phyloP scores from a whole-genome alignment of 1,140 invertebrate genomes.

The Drosophila repleta region DNA sequence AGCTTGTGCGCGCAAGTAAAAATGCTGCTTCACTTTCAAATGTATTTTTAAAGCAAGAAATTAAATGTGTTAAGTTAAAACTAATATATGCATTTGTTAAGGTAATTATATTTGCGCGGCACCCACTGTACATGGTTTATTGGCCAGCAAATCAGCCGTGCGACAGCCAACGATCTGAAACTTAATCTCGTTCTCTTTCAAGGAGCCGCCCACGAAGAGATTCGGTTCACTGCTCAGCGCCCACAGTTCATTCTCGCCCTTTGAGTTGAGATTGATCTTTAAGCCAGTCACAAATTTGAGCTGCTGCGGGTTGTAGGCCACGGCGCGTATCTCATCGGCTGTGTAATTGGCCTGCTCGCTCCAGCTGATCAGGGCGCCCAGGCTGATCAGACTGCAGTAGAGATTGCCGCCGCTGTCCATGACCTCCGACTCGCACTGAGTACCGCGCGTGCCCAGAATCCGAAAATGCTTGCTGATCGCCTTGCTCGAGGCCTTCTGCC shows the following conservation, averaged over 20 bases:
- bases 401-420: slow-evolving; percentile 86
- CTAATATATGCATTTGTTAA: neutral
- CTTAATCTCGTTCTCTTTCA: slow-evolving; percentile 86
- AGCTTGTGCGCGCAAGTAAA: neutral
- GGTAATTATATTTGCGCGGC: slow-evolving; percentile 7
- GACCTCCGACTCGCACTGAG: slow-evolving; percentile 85
- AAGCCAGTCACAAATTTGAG: slow-evolving; percentile 89
- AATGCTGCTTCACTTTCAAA: neutral
- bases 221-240: slow-evolving; percentile 88
- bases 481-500: slow-evolving; percentile 17
- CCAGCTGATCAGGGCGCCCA: slow-evolving; percentile 64
- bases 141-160: slow-evolving; percentile 67
- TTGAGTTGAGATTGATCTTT: slow-evolving; percentile 86
- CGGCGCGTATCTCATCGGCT: slow-evolving; percentile 57
- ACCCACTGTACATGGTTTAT: slow-evolving; percentile 68
- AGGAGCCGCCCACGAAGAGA: slow-evolving; percentile 83
- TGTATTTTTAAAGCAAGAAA: neutral
- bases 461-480: slow-evolving; percentile 35
- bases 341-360: slow-evolving; percentile 59
- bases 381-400: slow-evolving; percentile 73
- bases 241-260: slow-evolving; percentile 83
- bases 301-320: slow-evolving; percentile 84
- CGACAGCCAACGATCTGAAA: slow-evolving; percentile 87
- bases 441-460: slow-evolving; percentile 64
- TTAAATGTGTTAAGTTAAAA: neutral